Evolutionary conservation across 2,888 invertebrate species (phyloP), one percentile per base, ranked within the genome.

Genomic region (Tholera decimalis): DNA sequence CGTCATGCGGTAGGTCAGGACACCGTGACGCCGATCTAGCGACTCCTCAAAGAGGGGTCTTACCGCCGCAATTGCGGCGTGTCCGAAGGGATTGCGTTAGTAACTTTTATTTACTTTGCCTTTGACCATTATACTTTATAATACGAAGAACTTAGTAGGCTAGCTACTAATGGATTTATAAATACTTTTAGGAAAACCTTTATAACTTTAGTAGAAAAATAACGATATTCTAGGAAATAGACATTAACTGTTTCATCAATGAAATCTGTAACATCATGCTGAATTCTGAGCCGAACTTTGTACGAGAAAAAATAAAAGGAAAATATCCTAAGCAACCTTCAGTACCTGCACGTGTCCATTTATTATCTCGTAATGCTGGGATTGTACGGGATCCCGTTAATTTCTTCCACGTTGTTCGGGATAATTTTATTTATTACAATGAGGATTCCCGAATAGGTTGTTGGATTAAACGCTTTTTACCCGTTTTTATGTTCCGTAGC

Each of bases 341-440:
- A 26, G 8, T 47, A 18, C 3, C n/a, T n/a, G 8, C 26, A 30
- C 44, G 2, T 30, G 8, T 13, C 49, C 54, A 61, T 65, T 51
- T 44, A 9, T 50, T 60, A 61, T 28, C 46, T 41, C 9, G 8
- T 62, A 58, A 71, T 76, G 56, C 59, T 47, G 15, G n/a, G 54
- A 57, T 60, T 54, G 43, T 18, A 46, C 15, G 63, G 55, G 35
- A 56, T 60, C 54, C 43, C 37, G 54, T 62, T 77, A 73, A 80
- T 83, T 78, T 62, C n/a, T 18, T 46, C 60, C 30, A 28, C 37
- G 53, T 43, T 65, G 18, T 41, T 18, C 9, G 26, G 51, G 13
- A 58, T 79, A 73, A 79, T 83, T 82, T 71, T 73, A 58, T 83
- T 83, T 79, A 79, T 79, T 69, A 57, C 71, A 50, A 75, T 51